Conservation (phyloP, 1,140 invertebrate genomes). For the Ctenoplectra terminalis region DNA sequence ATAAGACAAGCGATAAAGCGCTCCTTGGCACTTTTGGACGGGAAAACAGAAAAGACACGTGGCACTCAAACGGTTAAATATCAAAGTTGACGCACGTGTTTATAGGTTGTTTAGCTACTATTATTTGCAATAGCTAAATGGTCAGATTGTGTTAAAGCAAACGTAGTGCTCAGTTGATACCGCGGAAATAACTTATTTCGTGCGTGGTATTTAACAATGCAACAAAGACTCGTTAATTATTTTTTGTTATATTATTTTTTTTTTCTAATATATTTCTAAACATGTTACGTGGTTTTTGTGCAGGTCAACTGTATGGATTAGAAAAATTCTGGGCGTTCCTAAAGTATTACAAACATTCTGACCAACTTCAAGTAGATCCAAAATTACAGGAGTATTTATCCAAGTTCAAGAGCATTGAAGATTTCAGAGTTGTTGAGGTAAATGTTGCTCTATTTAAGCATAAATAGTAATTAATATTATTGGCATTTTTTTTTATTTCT, state of each 20-base stretch:
- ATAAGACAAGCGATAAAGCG: no score
- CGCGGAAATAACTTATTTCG: constrained; percentile 24
- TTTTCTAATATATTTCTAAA: not conserved
- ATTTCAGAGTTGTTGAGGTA: constrained; percentile 93
- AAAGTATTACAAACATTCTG: constrained; percentile 94
- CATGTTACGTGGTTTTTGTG: constrained; percentile 64
- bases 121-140: constrained; percentile 16
- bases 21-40: no score
- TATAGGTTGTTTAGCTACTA: constrained; percentile 56
- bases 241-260: no score
- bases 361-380: constrained; percentile 90
- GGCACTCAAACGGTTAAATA: no score
- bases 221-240: constrained; percentile 15
- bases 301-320: constrained; percentile 97
- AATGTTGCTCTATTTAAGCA: not conserved
- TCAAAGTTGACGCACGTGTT: constrained; percentile 30
- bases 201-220: constrained; percentile 45
- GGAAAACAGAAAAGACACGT: no score
- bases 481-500: no score
- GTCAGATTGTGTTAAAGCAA: constrained; percentile 65
- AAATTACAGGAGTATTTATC: constrained; percentile 91
- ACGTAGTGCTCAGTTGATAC: constrained; percentile 48
- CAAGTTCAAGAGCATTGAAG: constrained; percentile 97
- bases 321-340: constrained; percentile 99
- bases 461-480: no score